Evolutionary conservation across 1,140 invertebrate species (phyloP).

Genomic region (Colletes gigas): DNA sequence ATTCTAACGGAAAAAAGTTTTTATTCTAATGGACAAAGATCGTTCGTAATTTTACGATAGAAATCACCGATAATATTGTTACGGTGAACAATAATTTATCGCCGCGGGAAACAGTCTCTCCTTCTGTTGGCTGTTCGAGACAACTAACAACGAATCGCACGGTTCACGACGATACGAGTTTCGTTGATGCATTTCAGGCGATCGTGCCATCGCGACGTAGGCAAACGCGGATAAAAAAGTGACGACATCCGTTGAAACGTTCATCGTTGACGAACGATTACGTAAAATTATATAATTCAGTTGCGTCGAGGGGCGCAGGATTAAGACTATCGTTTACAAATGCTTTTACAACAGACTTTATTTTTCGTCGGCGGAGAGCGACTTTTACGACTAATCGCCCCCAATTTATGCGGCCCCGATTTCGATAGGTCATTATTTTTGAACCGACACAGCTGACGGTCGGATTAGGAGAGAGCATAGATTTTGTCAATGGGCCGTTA

Average conservation of each 20-base stretch:
- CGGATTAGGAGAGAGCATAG: background rate
- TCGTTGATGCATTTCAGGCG: background rate
- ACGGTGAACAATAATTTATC: background rate
- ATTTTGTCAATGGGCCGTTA: background rate
- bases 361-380: background rate
- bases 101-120: background rate
- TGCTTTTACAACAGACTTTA: background rate
- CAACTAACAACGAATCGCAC: background rate
- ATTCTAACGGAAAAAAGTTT: background rate
- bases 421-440: background rate
- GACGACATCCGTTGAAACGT: background rate
- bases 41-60: no score
- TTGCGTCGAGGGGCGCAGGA: background rate
- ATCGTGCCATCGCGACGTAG: background rate
- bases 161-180: background rate
- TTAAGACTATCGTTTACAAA: slow-evolving; percentile 1
- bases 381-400: background rate
- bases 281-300: slow-evolving; percentile 41
- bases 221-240: background rate
- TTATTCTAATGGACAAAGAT: no score
- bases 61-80: background rate
- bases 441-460: background rate
- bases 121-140: background rate
- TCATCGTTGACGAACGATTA: slow-evolving; percentile 8
- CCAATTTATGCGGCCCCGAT: background rate